phyloP scores from a whole-genome alignment of 2,797 vertebrate species.

The Paratrypauchen microcephalus region DNA sequence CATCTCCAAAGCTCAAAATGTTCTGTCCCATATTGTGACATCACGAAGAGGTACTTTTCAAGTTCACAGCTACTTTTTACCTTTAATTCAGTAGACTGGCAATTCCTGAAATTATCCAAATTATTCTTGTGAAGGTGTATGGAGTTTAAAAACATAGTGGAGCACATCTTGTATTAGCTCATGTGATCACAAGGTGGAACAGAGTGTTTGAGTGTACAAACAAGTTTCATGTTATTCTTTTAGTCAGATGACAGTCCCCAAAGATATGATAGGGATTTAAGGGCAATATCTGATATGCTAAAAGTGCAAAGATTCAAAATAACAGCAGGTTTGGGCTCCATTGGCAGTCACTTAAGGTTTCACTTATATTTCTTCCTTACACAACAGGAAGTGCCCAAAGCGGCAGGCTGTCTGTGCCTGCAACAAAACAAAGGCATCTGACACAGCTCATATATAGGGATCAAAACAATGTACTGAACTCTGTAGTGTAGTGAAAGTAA shows the following conservation, averaged over 20 bases:
- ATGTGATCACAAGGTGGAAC: too few species aligned
- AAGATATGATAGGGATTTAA: neutral
- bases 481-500: slow-evolving; percentile 16
- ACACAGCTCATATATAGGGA: slow-evolving; percentile 1
- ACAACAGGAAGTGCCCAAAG: slow-evolving; percentile 50
- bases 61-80: too few species aligned
- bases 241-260: neutral
- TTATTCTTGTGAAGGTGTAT: too few species aligned
- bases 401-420: slow-evolving; percentile 55
- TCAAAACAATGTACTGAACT: slow-evolving; percentile 25
- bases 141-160: too few species aligned
- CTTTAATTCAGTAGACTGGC: too few species aligned
- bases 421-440: slow-evolving; percentile 42
- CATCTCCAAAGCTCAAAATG: too few species aligned
- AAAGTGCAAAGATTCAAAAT: neutral
- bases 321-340: slow-evolving; percentile 24
- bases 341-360: slow-evolving; percentile 42
- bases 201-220: neutral
- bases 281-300: neutral
- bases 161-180: too few species aligned
- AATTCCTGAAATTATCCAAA: too few species aligned
- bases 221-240: neutral
- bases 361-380: slow-evolving; percentile 58
- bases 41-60: too few species aligned
- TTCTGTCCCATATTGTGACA: too few species aligned